Percentiles rank a stretch among this genome's conserved stretches.
Conservation (phyloP, 2,797 vertebrate genomes). For the Chelon labrosus region DNA sequence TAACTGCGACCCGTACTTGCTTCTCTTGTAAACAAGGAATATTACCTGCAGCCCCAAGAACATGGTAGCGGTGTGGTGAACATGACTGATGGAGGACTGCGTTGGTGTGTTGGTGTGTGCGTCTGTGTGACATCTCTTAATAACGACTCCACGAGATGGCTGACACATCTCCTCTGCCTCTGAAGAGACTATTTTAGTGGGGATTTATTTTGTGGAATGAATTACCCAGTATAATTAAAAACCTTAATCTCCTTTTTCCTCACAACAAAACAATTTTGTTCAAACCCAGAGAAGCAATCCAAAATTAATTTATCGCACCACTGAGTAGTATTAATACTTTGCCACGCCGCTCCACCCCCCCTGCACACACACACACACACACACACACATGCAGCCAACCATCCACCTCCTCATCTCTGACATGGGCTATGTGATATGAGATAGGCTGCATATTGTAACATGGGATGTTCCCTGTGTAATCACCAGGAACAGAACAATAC, state of each 20-base stretch:
- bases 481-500: slow-evolving; percentile 70
- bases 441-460: slow-evolving; percentile 78
- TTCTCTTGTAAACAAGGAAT: neutral
- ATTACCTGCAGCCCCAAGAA: neutral
- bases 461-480: slow-evolving; percentile 76
- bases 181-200: slow-evolving; percentile 71
- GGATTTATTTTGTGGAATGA: slow-evolving; percentile 86
- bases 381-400: slow-evolving; percentile 40
- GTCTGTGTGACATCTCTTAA: slow-evolving; percentile 64
- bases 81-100: slow-evolving; percentile 52
- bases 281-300: slow-evolving; percentile 85
- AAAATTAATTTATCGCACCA: slow-evolving; percentile 88
- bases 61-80: slow-evolving; percentile 26
- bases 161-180: slow-evolving; percentile 69
- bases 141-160: slow-evolving; percentile 63
- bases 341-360: slow-evolving; percentile 34
- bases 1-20: slow-evolving; percentile 4
- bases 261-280: slow-evolving; percentile 87
- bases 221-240: slow-evolving; percentile 86
- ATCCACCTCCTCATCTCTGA: slow-evolving; percentile 62
- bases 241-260: slow-evolving; percentile 83
- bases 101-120: slow-evolving; percentile 33
- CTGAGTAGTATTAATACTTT: slow-evolving; percentile 85
- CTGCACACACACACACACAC: neutral
- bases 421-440: slow-evolving; percentile 50